phyloP scores from a whole-genome alignment of 1,140 invertebrate species.

The Drosophila funebris region DNA sequence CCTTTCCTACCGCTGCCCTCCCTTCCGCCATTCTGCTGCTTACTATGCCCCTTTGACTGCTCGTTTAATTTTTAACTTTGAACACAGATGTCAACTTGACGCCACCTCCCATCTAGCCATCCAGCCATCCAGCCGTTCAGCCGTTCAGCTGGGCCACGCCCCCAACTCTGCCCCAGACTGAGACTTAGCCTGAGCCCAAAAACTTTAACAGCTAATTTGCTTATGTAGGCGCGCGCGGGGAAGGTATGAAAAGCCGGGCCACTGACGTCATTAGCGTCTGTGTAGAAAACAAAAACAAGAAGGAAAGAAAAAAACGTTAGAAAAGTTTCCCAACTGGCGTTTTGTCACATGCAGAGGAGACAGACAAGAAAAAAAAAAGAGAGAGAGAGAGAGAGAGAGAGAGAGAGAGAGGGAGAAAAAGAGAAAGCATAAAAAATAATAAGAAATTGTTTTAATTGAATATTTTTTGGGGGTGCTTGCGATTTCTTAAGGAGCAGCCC shows the following conservation, averaged over 20 bases:
- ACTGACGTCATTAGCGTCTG: conserved; percentile 74
- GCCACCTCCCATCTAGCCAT: no score
- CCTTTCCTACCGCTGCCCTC: neutral
- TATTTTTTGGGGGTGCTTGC: conserved; percentile 52
- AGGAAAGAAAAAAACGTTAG: no score
- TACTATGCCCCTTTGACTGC: conserved; percentile 26
- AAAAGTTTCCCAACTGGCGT: conserved; percentile 24
- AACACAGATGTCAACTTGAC: conserved; percentile 75
- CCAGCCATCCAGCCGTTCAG: conserved; percentile 3
- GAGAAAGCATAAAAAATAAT: conserved; percentile 19
- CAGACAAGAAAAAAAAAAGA: neutral
- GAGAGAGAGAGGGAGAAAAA: conserved; percentile 6
- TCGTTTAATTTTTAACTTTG: conserved; percentile 79
- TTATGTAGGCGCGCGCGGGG: conserved; percentile 30
- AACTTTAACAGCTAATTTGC: conserved; percentile 63
- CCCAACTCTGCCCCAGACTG: neutral
- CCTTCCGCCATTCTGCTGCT: neutral
- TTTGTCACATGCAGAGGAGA: conserved; percentile 30
- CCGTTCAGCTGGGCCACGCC: neutral
- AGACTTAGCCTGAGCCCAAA: neutral
- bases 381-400: conserved; percentile 35
- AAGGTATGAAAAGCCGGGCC: conserved; percentile 38
- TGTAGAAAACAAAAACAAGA: conserved; percentile 26
- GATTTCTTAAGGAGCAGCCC: conserved; percentile 38
- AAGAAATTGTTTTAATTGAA: conserved; percentile 71